These are phyloP conservation scores for Oceanodroma leucorhoa DNA, from an alignment of 2,797 vertebrate species.

Conservation along the genomic window DNA sequence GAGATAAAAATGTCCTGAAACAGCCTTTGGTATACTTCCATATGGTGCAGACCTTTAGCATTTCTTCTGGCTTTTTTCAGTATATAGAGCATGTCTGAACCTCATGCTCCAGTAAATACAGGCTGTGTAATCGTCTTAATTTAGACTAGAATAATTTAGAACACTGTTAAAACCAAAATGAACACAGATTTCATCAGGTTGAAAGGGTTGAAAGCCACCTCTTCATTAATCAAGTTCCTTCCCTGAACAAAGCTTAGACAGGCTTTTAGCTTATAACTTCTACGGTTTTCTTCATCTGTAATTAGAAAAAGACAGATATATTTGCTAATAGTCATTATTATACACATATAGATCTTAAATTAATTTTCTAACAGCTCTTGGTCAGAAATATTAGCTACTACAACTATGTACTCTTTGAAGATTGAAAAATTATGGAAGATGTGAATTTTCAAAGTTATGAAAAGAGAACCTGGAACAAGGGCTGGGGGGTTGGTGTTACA, in stretches of 20 bases:
- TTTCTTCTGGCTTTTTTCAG: constrained; percentile 33
- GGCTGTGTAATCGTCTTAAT: not conserved
- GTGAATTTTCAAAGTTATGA: not conserved
- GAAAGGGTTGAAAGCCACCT: not conserved
- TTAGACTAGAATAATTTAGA: not conserved
- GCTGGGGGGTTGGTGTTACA: not conserved
- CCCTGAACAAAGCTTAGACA: not conserved
- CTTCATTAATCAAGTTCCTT: not conserved
- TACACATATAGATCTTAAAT: not conserved
- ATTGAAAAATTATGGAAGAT: not conserved
- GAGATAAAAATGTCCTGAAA: constrained; percentile 7
- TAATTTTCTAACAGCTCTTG: not conserved
- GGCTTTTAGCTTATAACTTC: not conserved
- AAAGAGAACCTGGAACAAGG: not conserved
- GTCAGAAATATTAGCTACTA: not conserved
- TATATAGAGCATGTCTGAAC: constrained; percentile 49
- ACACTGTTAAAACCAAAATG: not conserved
- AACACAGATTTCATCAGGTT: not conserved
- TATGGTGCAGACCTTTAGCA: not conserved
- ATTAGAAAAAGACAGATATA: not conserved
- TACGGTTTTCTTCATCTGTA: not conserved
- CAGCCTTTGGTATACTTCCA: not conserved
- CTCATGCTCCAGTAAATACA: not conserved
- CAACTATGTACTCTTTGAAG: not conserved
- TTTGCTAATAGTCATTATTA: not conserved